Conservation (phyloP, 2,113 vertebrate species). For the Setophaga coronata region DNA sequence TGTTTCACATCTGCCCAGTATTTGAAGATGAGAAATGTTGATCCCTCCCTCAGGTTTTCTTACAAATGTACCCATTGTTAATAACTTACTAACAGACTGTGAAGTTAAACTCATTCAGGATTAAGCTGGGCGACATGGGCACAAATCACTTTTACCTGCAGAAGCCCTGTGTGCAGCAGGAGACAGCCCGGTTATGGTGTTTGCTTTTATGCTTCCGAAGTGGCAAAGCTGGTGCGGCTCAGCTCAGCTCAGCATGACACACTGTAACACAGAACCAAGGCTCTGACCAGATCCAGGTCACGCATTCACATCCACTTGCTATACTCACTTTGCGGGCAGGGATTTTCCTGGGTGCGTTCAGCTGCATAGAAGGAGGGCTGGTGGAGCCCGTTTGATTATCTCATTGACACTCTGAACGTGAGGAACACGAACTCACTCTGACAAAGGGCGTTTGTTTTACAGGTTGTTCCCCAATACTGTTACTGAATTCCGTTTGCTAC, state of each 20-base stretch:
- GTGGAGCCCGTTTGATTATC: conserved; percentile 38
- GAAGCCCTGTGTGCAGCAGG: neutral
- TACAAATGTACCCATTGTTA: neutral
- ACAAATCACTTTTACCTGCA: neutral
- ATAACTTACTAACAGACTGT: neutral
- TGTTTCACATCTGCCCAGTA: neutral
- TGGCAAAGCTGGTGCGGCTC: neutral
- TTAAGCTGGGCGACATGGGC: neutral
- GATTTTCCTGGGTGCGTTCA: neutral
- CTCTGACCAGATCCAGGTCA: neutral
- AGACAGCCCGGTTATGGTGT: neutral
- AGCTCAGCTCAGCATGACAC: neutral
- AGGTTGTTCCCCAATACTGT: conserved; percentile 68
- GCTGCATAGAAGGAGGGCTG: conserved; percentile 68
- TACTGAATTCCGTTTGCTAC: conserved; percentile 68
- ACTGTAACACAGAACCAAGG: neutral
- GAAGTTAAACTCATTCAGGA: neutral
- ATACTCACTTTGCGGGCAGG: conserved; percentile 1
- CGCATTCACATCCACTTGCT: conserved; percentile 16
- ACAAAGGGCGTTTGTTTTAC: conserved; percentile 23
- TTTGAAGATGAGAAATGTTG: neutral
- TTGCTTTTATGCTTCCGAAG: neutral
- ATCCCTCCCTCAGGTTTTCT: neutral
- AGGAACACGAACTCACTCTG: conserved; percentile 53
- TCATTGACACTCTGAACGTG: conserved; percentile 37